Evolutionary conservation across 2,113 vertebrate species (phyloP).

Genomic region (Siniperca chuatsi): DNA sequence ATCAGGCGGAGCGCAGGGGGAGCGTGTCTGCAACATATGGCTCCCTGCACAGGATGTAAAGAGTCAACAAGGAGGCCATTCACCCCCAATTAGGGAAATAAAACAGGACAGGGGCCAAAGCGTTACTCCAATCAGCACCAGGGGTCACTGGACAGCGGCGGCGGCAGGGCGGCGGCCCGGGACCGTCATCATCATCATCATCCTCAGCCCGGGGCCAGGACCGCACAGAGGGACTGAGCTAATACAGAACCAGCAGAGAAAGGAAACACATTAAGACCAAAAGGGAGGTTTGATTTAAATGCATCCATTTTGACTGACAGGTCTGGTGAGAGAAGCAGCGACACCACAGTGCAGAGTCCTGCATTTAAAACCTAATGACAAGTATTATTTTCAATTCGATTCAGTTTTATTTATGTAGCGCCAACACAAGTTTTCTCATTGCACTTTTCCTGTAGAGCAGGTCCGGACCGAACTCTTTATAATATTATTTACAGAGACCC

Average conservation of each 20-base stretch:
- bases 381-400: neutral
- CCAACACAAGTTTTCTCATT: too few species aligned
- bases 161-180: conserved; percentile 30
- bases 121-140: conserved; percentile 91
- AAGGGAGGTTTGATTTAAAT: neutral
- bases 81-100: conserved; percentile 84
- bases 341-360: neutral
- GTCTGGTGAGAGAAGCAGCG: neutral
- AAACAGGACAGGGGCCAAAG: conserved; percentile 87
- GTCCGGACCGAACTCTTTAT: too few species aligned
- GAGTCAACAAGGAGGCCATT: conserved; percentile 73
- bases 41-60: conserved; percentile 60
- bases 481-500: too few species aligned
- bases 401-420: too few species aligned
- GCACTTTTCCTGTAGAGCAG: too few species aligned
- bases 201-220: neutral
- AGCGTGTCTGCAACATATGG: conserved; percentile 50
- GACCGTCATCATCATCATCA: conserved; percentile 13
- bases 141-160: conserved; percentile 90
- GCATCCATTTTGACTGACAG: conserved; percentile 4
- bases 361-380: neutral
- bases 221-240: conserved; percentile 10
- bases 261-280: conserved; percentile 19
- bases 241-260: neutral
- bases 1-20: conserved; percentile 43